Conservation (phyloP, 1,140 invertebrate genomes). For the Eriosoma lanigerum region DNA sequence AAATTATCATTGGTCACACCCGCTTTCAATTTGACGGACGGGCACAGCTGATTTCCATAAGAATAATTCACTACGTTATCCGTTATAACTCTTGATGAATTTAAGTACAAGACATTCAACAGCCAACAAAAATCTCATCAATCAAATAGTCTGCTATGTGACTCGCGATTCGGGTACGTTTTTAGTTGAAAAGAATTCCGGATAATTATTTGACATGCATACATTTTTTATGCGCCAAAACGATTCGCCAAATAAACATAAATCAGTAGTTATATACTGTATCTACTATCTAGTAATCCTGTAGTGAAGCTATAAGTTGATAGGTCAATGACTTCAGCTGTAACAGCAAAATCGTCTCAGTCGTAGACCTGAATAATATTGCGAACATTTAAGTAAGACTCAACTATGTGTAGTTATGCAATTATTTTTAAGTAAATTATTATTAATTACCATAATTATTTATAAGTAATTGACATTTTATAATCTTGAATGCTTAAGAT, state of each 20-base stretch:
- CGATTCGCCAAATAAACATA: conserved; percentile 1
- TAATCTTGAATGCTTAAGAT: not conserved
- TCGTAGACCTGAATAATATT: not conserved
- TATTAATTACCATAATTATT: not conserved
- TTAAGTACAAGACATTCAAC: not conserved
- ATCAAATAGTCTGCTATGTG: not conserved
- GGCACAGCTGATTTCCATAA: not conserved
- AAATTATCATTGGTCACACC: not conserved
- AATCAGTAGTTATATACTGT: too few species aligned
- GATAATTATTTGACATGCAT: conserved; percentile 4
- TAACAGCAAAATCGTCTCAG: not conserved
- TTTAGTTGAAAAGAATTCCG: not conserved
- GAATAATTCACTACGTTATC: not conserved
- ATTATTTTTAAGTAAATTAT: not conserved
- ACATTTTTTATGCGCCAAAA: not conserved
- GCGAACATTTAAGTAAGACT: not conserved
- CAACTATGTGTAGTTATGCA: not conserved
- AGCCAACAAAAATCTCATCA: not conserved
- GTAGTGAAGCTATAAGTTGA: not conserved
- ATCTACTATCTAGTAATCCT: not conserved
- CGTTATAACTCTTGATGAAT: not conserved
- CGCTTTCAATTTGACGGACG: not conserved
- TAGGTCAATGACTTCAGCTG: conserved; percentile 5
- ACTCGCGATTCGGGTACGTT: not conserved
- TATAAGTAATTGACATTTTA: not conserved